Evolutionary conservation across 2,888 invertebrate species (phyloP).

Genomic region (Deroplatys truncata): DNA sequence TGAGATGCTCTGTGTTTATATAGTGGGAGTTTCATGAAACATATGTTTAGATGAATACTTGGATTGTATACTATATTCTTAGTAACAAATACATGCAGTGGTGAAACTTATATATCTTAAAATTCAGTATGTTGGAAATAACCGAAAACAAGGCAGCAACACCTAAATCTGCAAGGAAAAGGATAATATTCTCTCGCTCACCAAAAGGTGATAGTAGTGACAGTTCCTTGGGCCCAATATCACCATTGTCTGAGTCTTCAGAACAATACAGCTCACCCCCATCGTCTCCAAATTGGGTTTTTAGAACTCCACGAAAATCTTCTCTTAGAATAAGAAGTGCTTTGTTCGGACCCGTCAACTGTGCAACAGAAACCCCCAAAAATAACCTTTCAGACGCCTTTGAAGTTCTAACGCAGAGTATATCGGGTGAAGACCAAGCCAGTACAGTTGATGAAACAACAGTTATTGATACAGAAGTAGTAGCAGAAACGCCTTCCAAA

Average conservation of each 20-base stretch:
- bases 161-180: constrained; percentile 18
- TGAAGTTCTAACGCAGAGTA: neutral
- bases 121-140: neutral
- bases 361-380: neutral
- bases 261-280: constrained; percentile 37
- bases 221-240: constrained; percentile 18
- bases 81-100: no score
- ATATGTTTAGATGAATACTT: no score
- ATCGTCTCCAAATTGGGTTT: constrained; percentile 16
- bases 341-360: constrained; percentile 33
- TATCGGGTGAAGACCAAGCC: neutral
- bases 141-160: neutral
- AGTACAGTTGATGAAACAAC: neutral
- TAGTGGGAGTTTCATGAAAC: no score
- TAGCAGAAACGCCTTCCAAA: neutral
- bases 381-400: neutral
- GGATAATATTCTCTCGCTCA: constrained; percentile 3
- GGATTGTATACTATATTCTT: no score
- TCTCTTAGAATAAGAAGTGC: constrained; percentile 28
- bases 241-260: constrained; percentile 47
- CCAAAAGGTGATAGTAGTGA: neutral
- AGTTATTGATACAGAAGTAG: neutral
- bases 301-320: constrained; percentile 36
- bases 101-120: neutral
- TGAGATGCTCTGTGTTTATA: no score